Conservation (phyloP, 2,797 vertebrate species). For the Mallotus villosus region DNA sequence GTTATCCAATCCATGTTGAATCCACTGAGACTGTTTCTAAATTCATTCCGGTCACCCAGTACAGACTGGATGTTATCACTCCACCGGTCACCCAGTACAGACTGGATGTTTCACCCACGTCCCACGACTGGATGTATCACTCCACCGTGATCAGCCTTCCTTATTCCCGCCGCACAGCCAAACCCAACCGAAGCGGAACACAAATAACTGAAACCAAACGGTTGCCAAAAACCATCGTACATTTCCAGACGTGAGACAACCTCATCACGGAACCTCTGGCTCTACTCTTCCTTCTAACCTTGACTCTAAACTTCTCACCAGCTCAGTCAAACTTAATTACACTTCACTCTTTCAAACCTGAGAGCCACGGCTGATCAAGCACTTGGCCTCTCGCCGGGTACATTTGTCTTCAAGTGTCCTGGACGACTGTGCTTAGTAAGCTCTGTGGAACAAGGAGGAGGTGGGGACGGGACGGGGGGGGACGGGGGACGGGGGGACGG, state of each 20-base stretch:
- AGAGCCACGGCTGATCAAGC: conserved; percentile 62
- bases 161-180: neutral
- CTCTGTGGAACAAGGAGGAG: conserved; percentile 47
- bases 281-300: conserved; percentile 55
- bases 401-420: conserved; percentile 64
- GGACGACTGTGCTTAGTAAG: conserved; percentile 51
- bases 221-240: no score
- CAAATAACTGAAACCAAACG: no score
- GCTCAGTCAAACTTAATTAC: conserved; percentile 68
- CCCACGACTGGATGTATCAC: no score
- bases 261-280: neutral
- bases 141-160: neutral
- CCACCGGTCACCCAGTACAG: neutral
- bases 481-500: no score
- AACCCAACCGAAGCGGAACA: no score
- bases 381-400: conserved; percentile 58
- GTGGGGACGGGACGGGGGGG: neutral
- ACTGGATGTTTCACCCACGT: no score
- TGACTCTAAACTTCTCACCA: conserved; percentile 59
- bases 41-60: neutral
- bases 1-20: neutral
- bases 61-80: neutral
- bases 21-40: neutral
- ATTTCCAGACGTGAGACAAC: conserved; percentile 21
- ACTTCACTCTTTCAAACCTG: conserved; percentile 61